A percentile compares a stretch with the other conserved stretches of the same genome.
These are phyloP conservation scores for Galleria mellonella DNA, from an alignment of 1,140 invertebrate genomes.

Conservation along the genomic window DNA sequence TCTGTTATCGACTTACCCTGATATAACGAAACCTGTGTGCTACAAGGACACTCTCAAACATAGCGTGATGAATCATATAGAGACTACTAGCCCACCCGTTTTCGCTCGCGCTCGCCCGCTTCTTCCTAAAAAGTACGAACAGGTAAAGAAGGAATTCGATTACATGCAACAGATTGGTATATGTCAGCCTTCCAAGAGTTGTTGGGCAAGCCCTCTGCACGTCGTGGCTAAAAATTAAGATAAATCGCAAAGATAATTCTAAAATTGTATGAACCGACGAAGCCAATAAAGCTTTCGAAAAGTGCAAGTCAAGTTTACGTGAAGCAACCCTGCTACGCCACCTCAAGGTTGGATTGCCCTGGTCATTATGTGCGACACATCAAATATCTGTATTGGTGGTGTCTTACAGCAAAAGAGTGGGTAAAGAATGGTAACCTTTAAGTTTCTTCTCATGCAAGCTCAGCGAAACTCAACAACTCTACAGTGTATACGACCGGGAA, in stretches of 20 bases:
- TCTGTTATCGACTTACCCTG: neutral
- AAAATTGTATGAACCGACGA: no score
- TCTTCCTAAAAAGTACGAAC: neutral
- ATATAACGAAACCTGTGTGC: neutral
- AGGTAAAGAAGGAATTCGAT: neutral
- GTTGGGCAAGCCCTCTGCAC: slow-evolving; percentile 2
- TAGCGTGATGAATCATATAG: neutral
- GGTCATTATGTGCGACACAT: no score
- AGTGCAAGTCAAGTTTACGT: no score
- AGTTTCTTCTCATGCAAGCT: no score
- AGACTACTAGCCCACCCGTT: neutral
- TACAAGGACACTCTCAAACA: neutral
- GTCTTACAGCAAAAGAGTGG: no score
- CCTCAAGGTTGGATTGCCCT: no score
- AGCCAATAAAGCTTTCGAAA: no score
- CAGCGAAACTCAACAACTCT: no score
- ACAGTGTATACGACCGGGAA: no score
- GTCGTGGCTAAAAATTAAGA: neutral
- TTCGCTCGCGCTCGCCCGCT: neutral
- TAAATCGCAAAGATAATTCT: neutral
- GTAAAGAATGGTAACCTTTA: no score
- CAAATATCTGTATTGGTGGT: no score
- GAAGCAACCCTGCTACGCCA: no score
- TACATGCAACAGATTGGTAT: slow-evolving; percentile 2
- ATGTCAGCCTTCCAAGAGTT: neutral